A percentile compares a stretch with the other conserved stretches of the same genome.
phyloP scores from a whole-genome alignment of 1,140 invertebrate genomes.

The Watersipora subatra region DNA sequence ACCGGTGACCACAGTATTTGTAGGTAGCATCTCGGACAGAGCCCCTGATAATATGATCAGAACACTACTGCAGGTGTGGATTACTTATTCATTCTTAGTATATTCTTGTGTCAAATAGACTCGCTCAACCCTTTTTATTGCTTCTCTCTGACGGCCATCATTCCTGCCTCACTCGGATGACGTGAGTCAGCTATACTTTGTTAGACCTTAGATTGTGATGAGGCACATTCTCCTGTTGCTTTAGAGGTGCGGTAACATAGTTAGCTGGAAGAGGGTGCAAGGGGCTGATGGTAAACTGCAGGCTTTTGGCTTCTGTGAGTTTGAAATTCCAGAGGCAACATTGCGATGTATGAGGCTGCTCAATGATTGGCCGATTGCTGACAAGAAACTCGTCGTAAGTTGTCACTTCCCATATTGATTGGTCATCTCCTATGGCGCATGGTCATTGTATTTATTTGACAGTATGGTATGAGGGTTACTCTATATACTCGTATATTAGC shows the following conservation, averaged over 20 bases:
- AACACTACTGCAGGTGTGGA: constrained; percentile 73
- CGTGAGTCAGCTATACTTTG: too few relatives aligned
- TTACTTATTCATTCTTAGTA: too few relatives aligned
- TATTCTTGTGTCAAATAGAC: too few relatives aligned
- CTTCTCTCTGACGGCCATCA: too few relatives aligned
- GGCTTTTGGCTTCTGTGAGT: constrained; percentile 96
- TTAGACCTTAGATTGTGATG: too few relatives aligned
- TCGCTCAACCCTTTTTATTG: too few relatives aligned
- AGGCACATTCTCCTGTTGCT: constrained; percentile 28
- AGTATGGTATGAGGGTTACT: too few relatives aligned
- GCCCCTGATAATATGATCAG: constrained; percentile 89
- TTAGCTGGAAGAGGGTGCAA: constrained; percentile 93
- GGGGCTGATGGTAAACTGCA: constrained; percentile 53
- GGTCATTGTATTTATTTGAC: too few relatives aligned
- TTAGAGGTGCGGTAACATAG: constrained; percentile 71
- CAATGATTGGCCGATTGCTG: constrained; percentile 83
- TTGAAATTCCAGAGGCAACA: constrained; percentile 81
- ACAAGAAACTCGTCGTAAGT: constrained; percentile 80
- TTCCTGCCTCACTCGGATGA: too few relatives aligned
- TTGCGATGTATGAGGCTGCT: constrained; percentile 80
- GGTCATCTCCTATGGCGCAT: too few relatives aligned
- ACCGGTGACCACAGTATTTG: constrained; percentile 89
- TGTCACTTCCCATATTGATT: too few relatives aligned
- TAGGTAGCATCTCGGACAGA: constrained; percentile 91
- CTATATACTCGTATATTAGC: too few relatives aligned